A percentile compares a stretch with the other conserved stretches of the same genome.
These are phyloP conservation scores for Minunthozetes semirufus DNA, from an alignment of 2,888 invertebrate genomes.

Conservation along the genomic window DNA sequence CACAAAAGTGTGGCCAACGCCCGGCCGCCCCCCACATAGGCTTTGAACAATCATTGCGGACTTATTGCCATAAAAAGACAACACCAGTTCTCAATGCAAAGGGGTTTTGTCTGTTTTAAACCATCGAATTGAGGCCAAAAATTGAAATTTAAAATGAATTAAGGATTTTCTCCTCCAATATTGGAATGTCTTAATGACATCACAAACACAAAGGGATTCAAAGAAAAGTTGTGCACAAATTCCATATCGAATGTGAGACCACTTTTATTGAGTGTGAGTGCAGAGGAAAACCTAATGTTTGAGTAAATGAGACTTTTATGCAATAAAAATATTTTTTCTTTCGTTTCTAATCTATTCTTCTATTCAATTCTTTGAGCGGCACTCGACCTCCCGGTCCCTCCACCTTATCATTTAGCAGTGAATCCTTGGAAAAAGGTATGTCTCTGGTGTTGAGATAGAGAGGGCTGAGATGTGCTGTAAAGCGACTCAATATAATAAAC, in stretches of 20 bases:
- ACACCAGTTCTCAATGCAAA: no score
- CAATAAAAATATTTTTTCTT: background rate
- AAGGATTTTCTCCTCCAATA: no score
- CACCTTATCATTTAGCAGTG: constrained; percentile 9
- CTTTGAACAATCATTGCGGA: background rate
- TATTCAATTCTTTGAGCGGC: background rate
- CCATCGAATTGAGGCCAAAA: no score
- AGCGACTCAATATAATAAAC: background rate
- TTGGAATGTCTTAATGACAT: no score
- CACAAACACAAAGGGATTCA: no score
- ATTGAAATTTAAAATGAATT: no score
- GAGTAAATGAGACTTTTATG: background rate
- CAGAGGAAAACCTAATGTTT: background rate
- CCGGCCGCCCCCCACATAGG: background rate
- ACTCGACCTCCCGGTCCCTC: background rate
- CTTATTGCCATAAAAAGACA: background rate
- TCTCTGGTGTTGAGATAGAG: background rate
- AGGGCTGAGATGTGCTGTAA: background rate
- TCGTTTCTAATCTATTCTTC: background rate
- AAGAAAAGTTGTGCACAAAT: no score
- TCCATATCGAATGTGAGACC: background rate
- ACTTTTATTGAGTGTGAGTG: background rate
- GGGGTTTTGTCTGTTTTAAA: no score
- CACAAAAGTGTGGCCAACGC: constrained; percentile 1
- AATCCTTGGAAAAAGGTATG: background rate